Percentiles rank a stretch among this genome's conserved stretches.
phyloP scores from a whole-genome alignment of 2,113 vertebrate species.

The Gnathonemus longibarbis region DNA sequence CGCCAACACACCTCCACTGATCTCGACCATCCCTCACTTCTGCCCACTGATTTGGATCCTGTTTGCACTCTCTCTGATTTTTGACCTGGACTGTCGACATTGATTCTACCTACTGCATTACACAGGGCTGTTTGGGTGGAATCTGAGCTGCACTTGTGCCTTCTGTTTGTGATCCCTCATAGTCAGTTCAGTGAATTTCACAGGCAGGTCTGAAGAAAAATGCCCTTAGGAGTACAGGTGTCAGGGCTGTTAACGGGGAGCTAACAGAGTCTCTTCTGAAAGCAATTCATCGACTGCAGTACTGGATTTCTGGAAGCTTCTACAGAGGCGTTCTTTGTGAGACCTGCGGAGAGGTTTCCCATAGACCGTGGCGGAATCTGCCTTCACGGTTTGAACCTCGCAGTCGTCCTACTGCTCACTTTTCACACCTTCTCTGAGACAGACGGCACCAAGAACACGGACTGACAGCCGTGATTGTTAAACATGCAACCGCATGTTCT shows the following conservation, averaged over 20 bases:
- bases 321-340: constrained; percentile 29
- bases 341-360: constrained; percentile 23
- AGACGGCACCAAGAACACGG: background rate
- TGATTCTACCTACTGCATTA: background rate
- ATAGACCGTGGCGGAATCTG: constrained; percentile 23
- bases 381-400: background rate
- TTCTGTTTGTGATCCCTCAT: background rate
- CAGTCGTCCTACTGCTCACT: background rate
- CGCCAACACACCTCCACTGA: background rate
- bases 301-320: constrained; percentile 23
- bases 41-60: background rate
- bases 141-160: background rate
- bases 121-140: background rate
- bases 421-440: background rate
- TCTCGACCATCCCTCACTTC: background rate
- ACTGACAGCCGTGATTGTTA: background rate
- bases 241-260: background rate
- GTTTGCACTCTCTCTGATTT: background rate
- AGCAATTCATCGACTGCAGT: no score
- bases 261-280: background rate
- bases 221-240: background rate
- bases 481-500: background rate
- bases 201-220: background rate
- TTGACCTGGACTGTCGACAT: background rate
- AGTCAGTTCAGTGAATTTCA: background rate